A percentile compares a stretch with the other conserved stretches of the same genome.
phyloP scores from a whole-genome alignment of 2,113 vertebrate genomes.

The Beaufortia kweichowensis region DNA sequence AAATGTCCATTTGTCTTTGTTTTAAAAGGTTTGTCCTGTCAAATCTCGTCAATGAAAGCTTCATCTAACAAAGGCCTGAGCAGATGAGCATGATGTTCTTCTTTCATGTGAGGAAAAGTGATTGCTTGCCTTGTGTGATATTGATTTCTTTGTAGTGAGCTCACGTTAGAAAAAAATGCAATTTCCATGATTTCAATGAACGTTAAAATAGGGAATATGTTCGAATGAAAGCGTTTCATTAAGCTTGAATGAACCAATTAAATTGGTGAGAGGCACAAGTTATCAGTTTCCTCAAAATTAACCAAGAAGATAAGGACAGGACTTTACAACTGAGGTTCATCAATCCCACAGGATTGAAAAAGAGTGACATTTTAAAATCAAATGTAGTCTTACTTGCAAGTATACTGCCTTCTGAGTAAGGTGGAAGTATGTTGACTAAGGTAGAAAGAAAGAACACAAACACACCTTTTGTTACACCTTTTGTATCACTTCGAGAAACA shows the following conservation, averaged over 20 bases:
- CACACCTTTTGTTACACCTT: no score
- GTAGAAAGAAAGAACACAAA: not conserved
- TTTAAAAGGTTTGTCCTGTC: no score
- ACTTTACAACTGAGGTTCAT: not conserved
- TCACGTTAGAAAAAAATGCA: conserved; percentile 7
- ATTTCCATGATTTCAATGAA: conserved; percentile 22
- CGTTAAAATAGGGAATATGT: conserved; percentile 8
- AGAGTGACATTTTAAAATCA: not conserved
- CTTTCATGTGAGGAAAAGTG: conserved; percentile 32
- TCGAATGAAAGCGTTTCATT: not conserved
- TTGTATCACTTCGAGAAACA: no score
- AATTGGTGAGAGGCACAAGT: not conserved
- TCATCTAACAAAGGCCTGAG: conserved; percentile 4
- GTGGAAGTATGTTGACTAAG: not conserved
- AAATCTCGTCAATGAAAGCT: conserved; percentile 11
- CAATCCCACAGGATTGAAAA: not conserved
- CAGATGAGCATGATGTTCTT: conserved; percentile 13
- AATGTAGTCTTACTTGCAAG: not conserved
- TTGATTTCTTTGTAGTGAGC: conserved; percentile 21
- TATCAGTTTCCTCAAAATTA: conserved; percentile 8
- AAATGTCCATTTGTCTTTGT: no score
- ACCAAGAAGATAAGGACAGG: not conserved
- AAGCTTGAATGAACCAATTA: no score
- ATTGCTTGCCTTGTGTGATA: conserved; percentile 20
- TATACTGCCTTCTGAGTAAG: not conserved